Evolutionary conservation across 2,113 vertebrate genomes (phyloP).

Genomic region (Cariama cristata): DNA sequence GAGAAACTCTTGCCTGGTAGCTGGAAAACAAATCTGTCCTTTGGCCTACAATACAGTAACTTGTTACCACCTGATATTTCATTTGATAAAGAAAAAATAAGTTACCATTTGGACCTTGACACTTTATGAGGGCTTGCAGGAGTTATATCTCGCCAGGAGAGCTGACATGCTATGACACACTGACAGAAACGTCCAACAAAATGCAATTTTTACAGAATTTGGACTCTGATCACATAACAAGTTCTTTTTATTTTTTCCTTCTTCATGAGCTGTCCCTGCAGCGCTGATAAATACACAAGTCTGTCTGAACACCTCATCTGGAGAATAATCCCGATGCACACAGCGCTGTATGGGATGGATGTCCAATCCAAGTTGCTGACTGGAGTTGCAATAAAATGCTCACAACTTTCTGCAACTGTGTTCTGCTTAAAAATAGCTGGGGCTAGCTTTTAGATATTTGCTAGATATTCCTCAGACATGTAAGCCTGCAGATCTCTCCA

Average conservation of each 20-base stretch:
- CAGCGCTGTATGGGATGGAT: background rate
- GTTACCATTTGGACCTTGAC: conserved; percentile 37
- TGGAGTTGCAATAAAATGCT: conserved; percentile 17
- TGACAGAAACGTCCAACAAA: conserved; percentile 63
- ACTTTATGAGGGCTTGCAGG: conserved; percentile 33
- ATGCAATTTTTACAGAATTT: conserved; percentile 56
- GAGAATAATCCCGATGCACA: conserved; percentile 45
- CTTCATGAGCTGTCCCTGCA: conserved; percentile 26
- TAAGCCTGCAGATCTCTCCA: background rate
- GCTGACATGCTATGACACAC: conserved; percentile 24
- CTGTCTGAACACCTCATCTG: background rate
- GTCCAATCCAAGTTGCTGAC: conserved; percentile 13
- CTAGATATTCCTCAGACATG: background rate
- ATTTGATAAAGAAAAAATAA: conserved; percentile 16
- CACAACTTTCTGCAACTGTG: background rate
- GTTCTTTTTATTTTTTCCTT: conserved; percentile 8
- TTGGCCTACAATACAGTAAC: background rate
- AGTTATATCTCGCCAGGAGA: conserved; percentile 30
- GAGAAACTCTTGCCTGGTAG: background rate
- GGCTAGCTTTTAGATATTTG: background rate
- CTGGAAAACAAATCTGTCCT: background rate
- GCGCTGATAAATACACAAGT: conserved; percentile 16
- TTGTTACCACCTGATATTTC: conserved; percentile 47
- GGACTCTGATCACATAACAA: conserved; percentile 49
- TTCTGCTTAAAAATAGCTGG: background rate